Evolutionary conservation across 2,888 invertebrate species (phyloP), one percentile per base, ranked within the genome.

Genomic region (Cataglyphis albicans): DNA sequence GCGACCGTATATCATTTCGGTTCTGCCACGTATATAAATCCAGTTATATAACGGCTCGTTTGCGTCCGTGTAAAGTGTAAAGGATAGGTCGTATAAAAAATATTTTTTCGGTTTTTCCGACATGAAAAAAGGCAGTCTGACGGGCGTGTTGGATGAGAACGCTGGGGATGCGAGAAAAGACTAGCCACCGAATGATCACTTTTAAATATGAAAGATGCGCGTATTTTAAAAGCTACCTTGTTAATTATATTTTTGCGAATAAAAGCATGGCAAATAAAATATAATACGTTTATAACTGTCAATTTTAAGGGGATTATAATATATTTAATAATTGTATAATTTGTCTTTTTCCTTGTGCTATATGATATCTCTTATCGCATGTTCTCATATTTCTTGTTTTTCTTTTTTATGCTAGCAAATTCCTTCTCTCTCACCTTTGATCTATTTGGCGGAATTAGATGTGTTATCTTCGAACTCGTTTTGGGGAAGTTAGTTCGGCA

Each of bases 21-120:
- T 78, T 84, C 83, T 83, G 70, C 25, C 74, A 65, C 87, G 64
- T 83, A 72, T 86, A 87, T 90, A 91, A 91, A 90, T 90, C 89
- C 91, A 88, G 88, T 63, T 63, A 59, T 63, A 63, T 85, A 82
- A 85, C 86, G 76, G 65, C 67, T 65, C 82, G 57, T 65, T 82
- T 76, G 76, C 57, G 76, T 65, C 81, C 52, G 61, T 75, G 63
- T 75, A 74, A 73, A 73, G 75, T 81, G 76, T 81, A 78, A 78
- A 70, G 78, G 78, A 78, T 78, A 70, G 78, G 59, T 80, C 78
- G 35, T 70, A 80, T 35, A 80, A 80, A 70, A 78, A 80, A 70
- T 70, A 57, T 80, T 70, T 80, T 80, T 80, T 70, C 25, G 78
- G 18, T 12, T 80, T 80, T 70, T 48, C 67, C 78, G 32, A 78